phyloP scores from a whole-genome alignment of 2,113 vertebrate genomes.

The Tapirus terrestris region DNA sequence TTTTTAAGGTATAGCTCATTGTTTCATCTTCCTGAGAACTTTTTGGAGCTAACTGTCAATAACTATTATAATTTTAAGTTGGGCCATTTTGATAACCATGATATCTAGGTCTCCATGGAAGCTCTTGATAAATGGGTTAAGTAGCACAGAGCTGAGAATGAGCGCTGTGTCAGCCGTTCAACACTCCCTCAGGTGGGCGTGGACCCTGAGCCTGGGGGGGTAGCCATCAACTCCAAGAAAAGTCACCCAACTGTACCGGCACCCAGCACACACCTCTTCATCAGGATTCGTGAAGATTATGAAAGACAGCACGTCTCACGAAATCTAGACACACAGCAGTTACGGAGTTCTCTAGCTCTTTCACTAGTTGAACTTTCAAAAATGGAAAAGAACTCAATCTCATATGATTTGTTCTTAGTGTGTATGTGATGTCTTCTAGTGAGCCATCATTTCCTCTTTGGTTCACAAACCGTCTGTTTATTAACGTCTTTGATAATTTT shows the following conservation, averaged over 20 bases:
- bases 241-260: background rate
- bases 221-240: background rate
- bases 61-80: background rate
- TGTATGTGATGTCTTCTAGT: background rate
- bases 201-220: background rate
- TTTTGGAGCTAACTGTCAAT: background rate
- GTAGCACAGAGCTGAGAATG: background rate
- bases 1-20: background rate
- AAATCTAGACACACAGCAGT: background rate
- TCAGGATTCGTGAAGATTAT: background rate
- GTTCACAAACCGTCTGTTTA: background rate
- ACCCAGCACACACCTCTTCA: background rate
- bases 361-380: background rate
- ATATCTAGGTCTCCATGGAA: background rate
- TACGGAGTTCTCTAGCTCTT: background rate
- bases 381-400: slow-evolving; percentile 2
- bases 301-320: background rate
- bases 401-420: background rate
- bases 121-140: background rate
- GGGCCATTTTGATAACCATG: background rate
- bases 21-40: background rate
- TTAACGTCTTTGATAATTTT: background rate
- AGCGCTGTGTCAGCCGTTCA: background rate
- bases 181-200: background rate
- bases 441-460: background rate